Conservation (phyloP, 2,113 vertebrate species). For the Rhinopomastus cyanomelas region DNA sequence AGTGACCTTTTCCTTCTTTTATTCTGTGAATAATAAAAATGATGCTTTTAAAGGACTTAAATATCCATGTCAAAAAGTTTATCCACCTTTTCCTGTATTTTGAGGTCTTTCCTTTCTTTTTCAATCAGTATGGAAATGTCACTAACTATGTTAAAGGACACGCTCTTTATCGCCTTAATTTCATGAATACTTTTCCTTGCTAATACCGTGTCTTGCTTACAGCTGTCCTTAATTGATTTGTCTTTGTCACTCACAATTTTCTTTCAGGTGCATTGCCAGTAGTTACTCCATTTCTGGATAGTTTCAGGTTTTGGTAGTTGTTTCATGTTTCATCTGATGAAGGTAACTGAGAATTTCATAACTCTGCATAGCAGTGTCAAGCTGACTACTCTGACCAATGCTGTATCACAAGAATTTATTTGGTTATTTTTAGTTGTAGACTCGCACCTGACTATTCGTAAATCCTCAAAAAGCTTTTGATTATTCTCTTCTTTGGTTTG, state of each 20-base stretch:
- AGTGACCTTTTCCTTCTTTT: slow-evolving; percentile 47
- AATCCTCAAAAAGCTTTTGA: background rate
- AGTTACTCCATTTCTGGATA: background rate
- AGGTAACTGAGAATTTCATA: background rate
- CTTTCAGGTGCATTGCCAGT: background rate
- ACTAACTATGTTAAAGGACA: slow-evolving; percentile 35
- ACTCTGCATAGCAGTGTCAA: background rate
- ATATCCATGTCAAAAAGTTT: slow-evolving; percentile 43
- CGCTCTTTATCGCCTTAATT: slow-evolving; percentile 21
- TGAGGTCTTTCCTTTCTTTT: background rate
- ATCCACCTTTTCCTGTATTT: slow-evolving; percentile 12
- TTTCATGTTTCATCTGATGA: background rate
- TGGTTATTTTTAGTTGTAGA: background rate
- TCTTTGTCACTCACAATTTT: slow-evolving; percentile 20
- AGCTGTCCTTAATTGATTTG: slow-evolving; percentile 10
- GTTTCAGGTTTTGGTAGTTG: background rate
- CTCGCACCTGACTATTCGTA: background rate
- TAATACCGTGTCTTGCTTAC: background rate
- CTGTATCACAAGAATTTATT: background rate
- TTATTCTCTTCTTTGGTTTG: background rate
- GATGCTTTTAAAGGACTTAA: background rate
- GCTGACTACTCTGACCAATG: background rate
- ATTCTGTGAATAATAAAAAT: slow-evolving; percentile 38
- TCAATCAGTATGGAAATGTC: slow-evolving; percentile 49
- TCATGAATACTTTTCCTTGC: background rate